phyloP scores from a whole-genome alignment of 1,140 invertebrate species.

The Hormaphis cornu region DNA sequence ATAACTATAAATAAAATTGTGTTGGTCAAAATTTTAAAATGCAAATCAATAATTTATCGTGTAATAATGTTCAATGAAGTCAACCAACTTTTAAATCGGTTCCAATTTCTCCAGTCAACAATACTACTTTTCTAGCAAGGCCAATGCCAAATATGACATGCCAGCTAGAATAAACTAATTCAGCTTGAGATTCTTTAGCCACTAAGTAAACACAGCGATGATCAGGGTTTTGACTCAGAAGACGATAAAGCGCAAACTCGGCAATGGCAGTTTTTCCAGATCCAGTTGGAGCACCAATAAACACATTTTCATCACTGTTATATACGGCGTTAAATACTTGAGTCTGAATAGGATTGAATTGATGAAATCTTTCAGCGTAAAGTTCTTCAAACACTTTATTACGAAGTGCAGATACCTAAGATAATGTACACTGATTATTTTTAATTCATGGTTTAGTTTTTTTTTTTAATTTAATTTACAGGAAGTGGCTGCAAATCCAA shows the following conservation, averaged over 20 bases:
- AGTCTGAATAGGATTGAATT: constrained; percentile 99
- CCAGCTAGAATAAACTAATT: constrained; percentile 87
- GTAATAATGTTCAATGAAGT: not conserved
- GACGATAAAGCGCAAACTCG: constrained; percentile 88
- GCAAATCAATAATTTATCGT: not conserved
- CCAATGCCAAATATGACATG: constrained; percentile 71
- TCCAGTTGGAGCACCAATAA: constrained; percentile 94
- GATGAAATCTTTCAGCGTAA: constrained; percentile 76
- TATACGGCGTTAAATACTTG: constrained; percentile 99
- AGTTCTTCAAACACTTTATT: constrained; percentile 78
- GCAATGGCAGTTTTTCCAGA: constrained; percentile 95
- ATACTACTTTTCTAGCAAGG: constrained; percentile 78
- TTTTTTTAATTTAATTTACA: constrained; percentile 41
- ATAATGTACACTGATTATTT: constrained; percentile 12
- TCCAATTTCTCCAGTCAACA: constrained; percentile 95
- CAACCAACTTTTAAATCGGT: constrained; percentile 82
- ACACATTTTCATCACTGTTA: constrained; percentile 97
- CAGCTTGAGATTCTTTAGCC: constrained; percentile 82
- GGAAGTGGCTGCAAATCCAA: constrained; percentile 96
- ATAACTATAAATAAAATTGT: constrained; percentile 34
- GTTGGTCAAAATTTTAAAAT: not conserved
- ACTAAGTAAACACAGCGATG: constrained; percentile 87
- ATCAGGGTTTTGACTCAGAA: constrained; percentile 65
- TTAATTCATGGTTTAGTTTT: not conserved
- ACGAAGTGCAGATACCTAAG: constrained; percentile 58